Base-by-base conservation (phyloP, 2,113 vertebrate species). In the Hystrix brachyura region DNA sequence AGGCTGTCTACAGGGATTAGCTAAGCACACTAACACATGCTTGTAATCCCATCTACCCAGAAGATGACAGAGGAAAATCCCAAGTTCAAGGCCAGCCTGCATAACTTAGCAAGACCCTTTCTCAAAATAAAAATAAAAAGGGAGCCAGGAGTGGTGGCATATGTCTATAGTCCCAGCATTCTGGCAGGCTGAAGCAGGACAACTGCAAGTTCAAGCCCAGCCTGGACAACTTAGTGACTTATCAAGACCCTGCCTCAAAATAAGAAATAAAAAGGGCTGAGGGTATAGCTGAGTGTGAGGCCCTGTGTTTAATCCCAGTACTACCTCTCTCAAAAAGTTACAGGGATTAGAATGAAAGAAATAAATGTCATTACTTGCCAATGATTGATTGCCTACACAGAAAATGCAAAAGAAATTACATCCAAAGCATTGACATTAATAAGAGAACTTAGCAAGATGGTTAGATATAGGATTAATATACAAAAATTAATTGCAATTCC, bases 381-480 rank as follows among this genome's bases (percentile, higher is more conserved):
- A 57, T 95, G 43, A 76, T 48, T 29, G 23, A 74, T 27, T 46
- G 48, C 29, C 23, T 46, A 76, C 46, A 76, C 29, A 48, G 46
- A 76, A 76, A 76, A 76, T 51, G 72, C 23, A 76, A 76, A 76
- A 76, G 59, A 96, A 87, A 25, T 25, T 25, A 51, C 29, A 86
- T 51, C 15, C 25, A 90, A 95, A 95, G 53, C 21, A 92, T 23
- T 86, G 65, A 67, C 86, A 92, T 92, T 85, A 76, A 64, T 76
- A 82, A 79, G 38, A 2, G 25, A 3, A 85, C 82, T 85, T 46
- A 88, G 43, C 23, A 78, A 81, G 83, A 80, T 46, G 85, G 55
- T 53, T 92, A 11, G 74, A 90, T 92, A 86, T 7, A 78, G 53
- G 38, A 86, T 74, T 93, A 89, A 90, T 65, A 92, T 21, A 71